Percentiles rank a stretch among this genome's conserved stretches.
These are phyloP conservation scores for Drosophila equinoxialis DNA, from an alignment of 1,140 invertebrate genomes.

Conservation along the genomic window DNA sequence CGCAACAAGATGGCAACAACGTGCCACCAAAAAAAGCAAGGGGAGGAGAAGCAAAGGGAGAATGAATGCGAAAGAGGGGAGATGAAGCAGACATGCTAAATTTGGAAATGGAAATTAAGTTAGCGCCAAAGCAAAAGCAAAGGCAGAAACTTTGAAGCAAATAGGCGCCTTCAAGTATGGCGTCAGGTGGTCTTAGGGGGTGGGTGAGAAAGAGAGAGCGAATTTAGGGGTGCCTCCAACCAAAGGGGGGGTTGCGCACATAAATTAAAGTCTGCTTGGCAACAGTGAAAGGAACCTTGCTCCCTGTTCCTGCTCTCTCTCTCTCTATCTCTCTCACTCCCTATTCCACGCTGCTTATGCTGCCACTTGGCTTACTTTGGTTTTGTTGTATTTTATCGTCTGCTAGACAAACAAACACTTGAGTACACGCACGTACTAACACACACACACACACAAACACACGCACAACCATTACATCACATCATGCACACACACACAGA, in stretches of 20 bases:
- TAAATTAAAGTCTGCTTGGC: conserved; percentile 63
- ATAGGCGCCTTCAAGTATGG: conserved; percentile 42
- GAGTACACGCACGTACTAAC: conserved; percentile 46
- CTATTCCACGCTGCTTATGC: not conserved
- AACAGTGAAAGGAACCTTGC: conserved; percentile 40
- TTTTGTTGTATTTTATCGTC: conserved; percentile 58
- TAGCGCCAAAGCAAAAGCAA: conserved; percentile 34
- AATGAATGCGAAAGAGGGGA: not conserved
- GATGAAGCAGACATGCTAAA: conserved; percentile 65
- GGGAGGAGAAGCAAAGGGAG: not conserved
- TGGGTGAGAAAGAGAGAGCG: not conserved
- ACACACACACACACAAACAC: conserved; percentile 2
- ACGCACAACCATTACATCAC: not conserved
- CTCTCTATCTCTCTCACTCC: too few relatives aligned
- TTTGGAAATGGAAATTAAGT: conserved; percentile 79
- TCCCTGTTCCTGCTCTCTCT: not conserved
- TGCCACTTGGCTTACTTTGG: conserved; percentile 14
- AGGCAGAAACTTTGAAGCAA: conserved; percentile 34
- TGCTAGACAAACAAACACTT: conserved; percentile 62
- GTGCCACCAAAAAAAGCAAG: not conserved
- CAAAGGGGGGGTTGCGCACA: conserved; percentile 43
- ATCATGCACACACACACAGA: not conserved
- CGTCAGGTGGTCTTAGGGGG: conserved; percentile 35
- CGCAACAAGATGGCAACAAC: conserved; percentile 56
- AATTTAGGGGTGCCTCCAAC: conserved; percentile 7